These are phyloP conservation scores for Terebella lapidaria DNA, from an alignment of 2,888 invertebrate species.

Conservation along the genomic window DNA sequence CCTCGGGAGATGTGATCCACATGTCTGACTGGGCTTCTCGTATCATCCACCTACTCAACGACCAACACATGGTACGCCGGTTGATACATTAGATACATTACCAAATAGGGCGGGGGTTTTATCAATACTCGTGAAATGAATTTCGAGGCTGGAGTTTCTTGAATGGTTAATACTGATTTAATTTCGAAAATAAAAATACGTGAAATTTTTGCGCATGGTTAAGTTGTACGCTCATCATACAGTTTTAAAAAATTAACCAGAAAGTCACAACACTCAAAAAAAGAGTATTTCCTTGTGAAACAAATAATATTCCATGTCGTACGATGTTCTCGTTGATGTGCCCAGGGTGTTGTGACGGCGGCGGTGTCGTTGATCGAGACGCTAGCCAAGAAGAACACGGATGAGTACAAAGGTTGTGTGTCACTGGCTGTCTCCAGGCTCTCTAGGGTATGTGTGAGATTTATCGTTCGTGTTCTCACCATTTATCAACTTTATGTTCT, in stretches of 20 bases:
- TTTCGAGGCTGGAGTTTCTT: not conserved
- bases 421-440: conserved; percentile 94
- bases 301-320: no score
- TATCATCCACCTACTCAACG: conserved; percentile 96
- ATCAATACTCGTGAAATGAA: not conserved
- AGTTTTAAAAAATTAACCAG: no score
- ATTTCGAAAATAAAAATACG: no score
- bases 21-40: conserved; percentile 98
- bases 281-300: no score
- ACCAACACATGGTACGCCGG: conserved; percentile 78
- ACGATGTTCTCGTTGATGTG: no score
- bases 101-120: not conserved
- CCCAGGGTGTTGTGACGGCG: conserved; percentile 89
- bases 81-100: no score
- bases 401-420: conserved; percentile 98
- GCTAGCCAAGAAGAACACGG: conserved; percentile 95
- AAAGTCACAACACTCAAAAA: no score
- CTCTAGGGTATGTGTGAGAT: conserved; percentile 66
- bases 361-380: conserved; percentile 97
- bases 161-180: no score
- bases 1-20: conserved; percentile 85
- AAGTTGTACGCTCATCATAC: no score
- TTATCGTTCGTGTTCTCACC: no score
- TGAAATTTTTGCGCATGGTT: no score
- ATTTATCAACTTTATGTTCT: no score